Evolutionary conservation across 37 sponge, comb jelly and placozoan genomes (phyloP).

Genomic region (Dysidea cf. avara): DNA sequence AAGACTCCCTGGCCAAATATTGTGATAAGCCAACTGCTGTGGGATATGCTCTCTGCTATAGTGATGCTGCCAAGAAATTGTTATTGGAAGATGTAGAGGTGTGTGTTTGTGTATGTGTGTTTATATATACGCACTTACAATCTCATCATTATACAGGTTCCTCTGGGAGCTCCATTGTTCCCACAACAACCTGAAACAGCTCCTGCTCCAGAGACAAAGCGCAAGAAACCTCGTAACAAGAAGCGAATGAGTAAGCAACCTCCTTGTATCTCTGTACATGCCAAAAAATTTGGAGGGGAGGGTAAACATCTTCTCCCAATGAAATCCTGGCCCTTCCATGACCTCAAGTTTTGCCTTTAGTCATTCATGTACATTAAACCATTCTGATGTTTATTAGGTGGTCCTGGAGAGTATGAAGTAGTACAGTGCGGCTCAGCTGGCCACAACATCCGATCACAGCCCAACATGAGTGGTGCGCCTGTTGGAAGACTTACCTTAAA

Average conservation of each 20-base stretch:
- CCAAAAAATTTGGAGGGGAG: too few relatives aligned
- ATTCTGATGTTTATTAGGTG: conserved; percentile 25
- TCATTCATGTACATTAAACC: neutral
- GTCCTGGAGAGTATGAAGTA: conserved; percentile 85
- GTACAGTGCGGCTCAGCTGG: conserved; percentile 94
- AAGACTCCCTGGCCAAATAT: conserved; percentile 27
- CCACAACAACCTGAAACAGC: neutral
- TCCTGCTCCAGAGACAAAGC: neutral
- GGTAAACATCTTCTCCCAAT: too few relatives aligned
- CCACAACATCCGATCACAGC: conserved; percentile 84
- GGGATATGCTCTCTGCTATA: conserved; percentile 64
- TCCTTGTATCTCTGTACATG: too few relatives aligned
- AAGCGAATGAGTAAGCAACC: too few relatives aligned
- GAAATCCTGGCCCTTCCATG: too few relatives aligned
- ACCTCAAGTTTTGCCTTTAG: too few relatives aligned
- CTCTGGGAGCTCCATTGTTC: neutral
- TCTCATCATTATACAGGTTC: neutral
- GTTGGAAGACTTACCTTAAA: conserved; percentile 74
- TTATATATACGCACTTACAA: neutral
- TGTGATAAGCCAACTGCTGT: conserved; percentile 4
- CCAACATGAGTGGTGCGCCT: conserved; percentile 69
- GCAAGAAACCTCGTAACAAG: conserved; percentile 3
- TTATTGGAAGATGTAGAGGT: conserved; percentile 57
- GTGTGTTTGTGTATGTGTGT: conserved; percentile 2
- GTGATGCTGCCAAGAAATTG: conserved; percentile 42